Conservation (phyloP, 2,113 vertebrate species). For the Sphaerodactylus townsendi region DNA sequence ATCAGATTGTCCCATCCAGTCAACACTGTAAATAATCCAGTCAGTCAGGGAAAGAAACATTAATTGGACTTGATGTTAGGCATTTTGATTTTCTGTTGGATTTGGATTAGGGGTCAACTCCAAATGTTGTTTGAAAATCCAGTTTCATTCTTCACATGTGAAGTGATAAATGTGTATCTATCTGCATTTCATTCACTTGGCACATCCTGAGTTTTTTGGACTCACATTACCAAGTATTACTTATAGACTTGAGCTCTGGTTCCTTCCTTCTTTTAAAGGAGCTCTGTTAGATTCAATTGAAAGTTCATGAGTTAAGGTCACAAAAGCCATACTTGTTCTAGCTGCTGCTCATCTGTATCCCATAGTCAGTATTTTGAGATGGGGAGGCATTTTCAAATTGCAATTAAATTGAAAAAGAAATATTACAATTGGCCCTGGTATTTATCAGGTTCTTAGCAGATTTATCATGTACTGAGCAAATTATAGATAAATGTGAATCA, state of each 20-base stretch:
- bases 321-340: not conserved
- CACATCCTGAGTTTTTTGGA: no score
- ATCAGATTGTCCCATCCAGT: not conserved
- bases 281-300: no score
- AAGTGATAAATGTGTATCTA: not conserved
- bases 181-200: not conserved
- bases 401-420: not conserved
- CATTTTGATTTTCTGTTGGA: not conserved
- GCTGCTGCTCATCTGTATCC: not conserved
- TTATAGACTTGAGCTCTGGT: not conserved
- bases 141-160: no score
- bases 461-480: not conserved
- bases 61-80: not conserved
- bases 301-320: no score
- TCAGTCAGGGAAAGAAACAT: not conserved
- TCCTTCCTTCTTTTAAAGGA: no score
- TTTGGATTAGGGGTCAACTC: no score
- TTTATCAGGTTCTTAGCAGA: conserved; percentile 3
- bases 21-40: not conserved
- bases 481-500: not conserved
- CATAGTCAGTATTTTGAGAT: not conserved
- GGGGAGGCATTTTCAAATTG: conserved; percentile 1
- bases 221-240: not conserved
- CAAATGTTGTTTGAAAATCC: no score
- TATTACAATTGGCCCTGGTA: not conserved